Percentiles rank a stretch among this genome's conserved stretches.
These are phyloP conservation scores for Galago senegalensis DNA, from an alignment of 2,797 vertebrate species.

Conservation along the genomic window DNA sequence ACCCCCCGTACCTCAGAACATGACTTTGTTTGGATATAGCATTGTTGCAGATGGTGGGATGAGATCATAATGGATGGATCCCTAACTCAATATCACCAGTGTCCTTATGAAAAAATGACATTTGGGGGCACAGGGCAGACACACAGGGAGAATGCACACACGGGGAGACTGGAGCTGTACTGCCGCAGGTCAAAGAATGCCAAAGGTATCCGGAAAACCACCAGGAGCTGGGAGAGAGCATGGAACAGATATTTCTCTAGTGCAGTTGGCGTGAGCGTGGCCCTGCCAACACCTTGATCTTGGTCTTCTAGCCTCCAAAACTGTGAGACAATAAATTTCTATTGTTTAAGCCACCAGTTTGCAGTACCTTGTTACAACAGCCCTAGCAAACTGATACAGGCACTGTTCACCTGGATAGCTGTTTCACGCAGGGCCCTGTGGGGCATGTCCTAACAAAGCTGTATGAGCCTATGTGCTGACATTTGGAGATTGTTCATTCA, in stretches of 20 bases:
- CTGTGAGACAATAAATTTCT: background rate
- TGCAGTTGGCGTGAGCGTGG: background rate
- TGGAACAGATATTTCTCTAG: background rate
- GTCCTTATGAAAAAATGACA: background rate
- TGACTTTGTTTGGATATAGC: background rate
- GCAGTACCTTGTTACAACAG: background rate
- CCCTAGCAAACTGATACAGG: background rate
- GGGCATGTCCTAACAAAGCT: no score
- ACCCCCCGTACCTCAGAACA: background rate
- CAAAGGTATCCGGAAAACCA: no score
- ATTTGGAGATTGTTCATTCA: no score
- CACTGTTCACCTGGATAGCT: no score
- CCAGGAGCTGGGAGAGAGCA: background rate
- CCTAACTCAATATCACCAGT: background rate
- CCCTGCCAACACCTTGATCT: background rate
- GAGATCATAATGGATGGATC: background rate
- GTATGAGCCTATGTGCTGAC: no score
- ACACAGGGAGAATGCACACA: background rate
- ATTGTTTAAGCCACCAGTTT: background rate
- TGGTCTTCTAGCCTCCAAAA: background rate
- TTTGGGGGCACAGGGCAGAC: background rate
- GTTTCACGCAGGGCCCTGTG: no score
- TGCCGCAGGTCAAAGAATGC: background rate
- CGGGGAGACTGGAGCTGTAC: background rate
- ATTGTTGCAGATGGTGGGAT: background rate